phyloP scores from a whole-genome alignment of 2,888 invertebrate species.

The Halictus ligatus region DNA sequence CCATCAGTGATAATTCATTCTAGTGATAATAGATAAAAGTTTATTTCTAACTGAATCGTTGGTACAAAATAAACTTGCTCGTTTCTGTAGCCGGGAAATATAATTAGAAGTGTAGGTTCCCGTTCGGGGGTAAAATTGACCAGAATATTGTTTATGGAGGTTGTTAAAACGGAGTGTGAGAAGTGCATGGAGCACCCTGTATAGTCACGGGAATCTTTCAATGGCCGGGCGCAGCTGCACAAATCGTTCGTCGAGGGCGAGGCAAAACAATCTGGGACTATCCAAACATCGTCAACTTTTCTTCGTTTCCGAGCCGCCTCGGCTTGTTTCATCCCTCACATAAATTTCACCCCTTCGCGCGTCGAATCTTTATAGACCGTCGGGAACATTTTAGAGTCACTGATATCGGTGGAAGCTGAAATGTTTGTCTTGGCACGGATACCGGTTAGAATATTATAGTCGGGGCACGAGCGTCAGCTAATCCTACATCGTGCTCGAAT shows the following conservation, averaged over 20 bases:
- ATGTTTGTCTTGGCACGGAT: slow-evolving; percentile 8
- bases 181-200: not conserved
- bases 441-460: not conserved
- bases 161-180: not conserved
- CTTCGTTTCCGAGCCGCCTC: slow-evolving; percentile 3
- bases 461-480: not conserved
- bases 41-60: not conserved
- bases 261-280: slow-evolving; percentile 4
- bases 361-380: slow-evolving; percentile 1
- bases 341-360: slow-evolving; percentile 4
- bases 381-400: not conserved
- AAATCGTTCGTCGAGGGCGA: slow-evolving; percentile 17
- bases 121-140: not conserved
- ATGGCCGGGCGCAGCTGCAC: not conserved
- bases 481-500: not conserved
- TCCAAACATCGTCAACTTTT: slow-evolving; percentile 21
- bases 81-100: not conserved
- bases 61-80: not conserved
- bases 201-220: not conserved
- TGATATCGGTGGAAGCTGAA: not conserved
- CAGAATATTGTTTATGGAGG: not conserved
- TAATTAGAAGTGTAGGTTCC: not conserved
- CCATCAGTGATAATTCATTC: too few species aligned
- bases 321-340: slow-evolving; percentile 15
- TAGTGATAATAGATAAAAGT: not conserved